Base-by-base conservation (phyloP, 2,797 vertebrate genomes). In the Acestrorhynchus altus region DNA sequence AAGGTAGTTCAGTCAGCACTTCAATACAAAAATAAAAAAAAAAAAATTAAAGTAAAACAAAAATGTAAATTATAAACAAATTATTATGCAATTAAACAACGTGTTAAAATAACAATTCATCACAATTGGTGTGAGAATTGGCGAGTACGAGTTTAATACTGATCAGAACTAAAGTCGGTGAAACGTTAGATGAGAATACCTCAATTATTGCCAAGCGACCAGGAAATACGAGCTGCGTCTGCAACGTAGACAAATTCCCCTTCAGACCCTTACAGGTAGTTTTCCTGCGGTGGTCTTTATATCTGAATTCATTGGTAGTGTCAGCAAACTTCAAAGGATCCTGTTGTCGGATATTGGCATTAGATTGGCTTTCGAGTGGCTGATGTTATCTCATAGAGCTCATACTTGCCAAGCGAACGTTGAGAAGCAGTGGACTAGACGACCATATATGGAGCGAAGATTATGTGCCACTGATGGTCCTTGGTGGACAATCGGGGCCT, bases 381-480 rank as follows among this genome's bases (percentile, higher is more conserved):
- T 86, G 87, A 91, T 90, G 86, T 81, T 84, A 91, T 92, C 88
- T 84, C 86, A 54, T 52, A 73, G 89, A n/a, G n/a, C n/a, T n/a
- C 84, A 88, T 57, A 87, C 76, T 86, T 78, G 76, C 84, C 84
- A 89, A 85, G 85, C 83, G 44, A 46, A 16, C 44, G 13, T 46
- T 46, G 44, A 46, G 44, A 15, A 12, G 70, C 68, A 4, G 44
- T 74, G 51, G 39, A 80, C 47, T 16, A 42, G 51, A 59, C 4
- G 57, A 40, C 31, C 40, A 56, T 51, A 56, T 40, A 54, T 31
- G 24, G 60, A 81, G 68, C 20, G 39, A 69, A 52, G 51, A 70
- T 74, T 28, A 60, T n/a, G 26, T 46, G 57, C 40, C 8, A 49
- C 11, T 52, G 56, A 35, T 69, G 39, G 42, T 61, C 42, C 46